Base-by-base conservation (phyloP, 2,888 invertebrate species). In the Odiellus spinosus region DNA sequence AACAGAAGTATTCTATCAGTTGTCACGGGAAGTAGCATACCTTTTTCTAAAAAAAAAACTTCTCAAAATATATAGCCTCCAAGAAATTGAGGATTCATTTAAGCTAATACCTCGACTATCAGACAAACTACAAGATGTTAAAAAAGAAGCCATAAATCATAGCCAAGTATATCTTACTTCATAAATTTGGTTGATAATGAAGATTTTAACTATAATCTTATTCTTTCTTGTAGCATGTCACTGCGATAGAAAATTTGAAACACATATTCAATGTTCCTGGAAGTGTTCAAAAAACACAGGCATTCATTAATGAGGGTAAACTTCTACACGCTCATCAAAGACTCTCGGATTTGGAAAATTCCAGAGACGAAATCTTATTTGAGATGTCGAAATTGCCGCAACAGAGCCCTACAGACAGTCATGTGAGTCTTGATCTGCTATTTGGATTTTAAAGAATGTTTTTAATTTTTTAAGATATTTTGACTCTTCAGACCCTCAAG, bases 261-360 rank as follows among this genome's bases (percentile, higher is more conserved):
- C 93, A 96, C 62, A 93, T 98, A 53, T 95, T 96, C 61, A 93
- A 90, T 40, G 91, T 96, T 1, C 93, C 91, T 10, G 90, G 91
- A 60, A 91, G 88, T 67, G 87, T 96, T 0, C 82, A 86, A 46
- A 90, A 87, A 66, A 91, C 95, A 0, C 82, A 87, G 63, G 81
- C 84, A 46, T 81, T 87, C 73, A 95, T 98, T 50, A 83, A 80
- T 54, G 93, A 96, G 58, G 93, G 91, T 40, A 93, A 95, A 64
- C 71, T 96, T 6, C 67, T 98, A 1, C 84, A 88, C 64, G 91
- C 96, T 5, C 96, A 96, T 70, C 88, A 85, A 71, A 88, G 88
- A 62, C 71, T 98, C 34, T 82, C 86, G 62, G 96, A 98, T 66
- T 72, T 98, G 56, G 96, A 98, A 67, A 87, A 86, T 63, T 95